phyloP scores from a whole-genome alignment of 2,888 invertebrate species.

The Drosophila mimica region DNA sequence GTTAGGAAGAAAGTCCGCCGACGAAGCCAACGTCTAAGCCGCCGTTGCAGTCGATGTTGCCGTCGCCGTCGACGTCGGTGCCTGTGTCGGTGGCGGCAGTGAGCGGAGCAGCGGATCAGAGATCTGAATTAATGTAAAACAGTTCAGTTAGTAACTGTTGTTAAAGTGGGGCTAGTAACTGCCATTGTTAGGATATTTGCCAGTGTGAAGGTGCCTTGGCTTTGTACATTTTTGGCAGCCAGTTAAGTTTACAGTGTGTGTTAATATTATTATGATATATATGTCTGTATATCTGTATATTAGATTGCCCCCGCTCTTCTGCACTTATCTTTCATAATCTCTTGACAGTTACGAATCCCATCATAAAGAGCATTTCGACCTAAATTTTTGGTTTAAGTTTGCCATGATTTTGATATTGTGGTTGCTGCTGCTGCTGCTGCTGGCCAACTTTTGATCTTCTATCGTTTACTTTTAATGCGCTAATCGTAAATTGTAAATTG shows the following conservation, averaged over 20 bases:
- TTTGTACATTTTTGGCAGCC: constrained; percentile 44
- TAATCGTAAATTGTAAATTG: constrained; percentile 72
- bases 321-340: neutral
- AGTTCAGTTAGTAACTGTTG: constrained; percentile 58
- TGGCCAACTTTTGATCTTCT: constrained; percentile 55
- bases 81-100: constrained; percentile 22
- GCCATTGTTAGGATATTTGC: constrained; percentile 44
- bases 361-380: constrained; percentile 66
- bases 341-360: constrained; percentile 18
- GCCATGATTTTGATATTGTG: constrained; percentile 57
- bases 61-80: constrained; percentile 29
- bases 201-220: constrained; percentile 3
- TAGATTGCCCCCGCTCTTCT: constrained; percentile 15
- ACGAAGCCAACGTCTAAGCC: constrained; percentile 36
- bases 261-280: constrained; percentile 39
- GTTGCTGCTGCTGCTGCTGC: constrained; percentile 48
- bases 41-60: constrained; percentile 29
- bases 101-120: constrained; percentile 28
- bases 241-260: neutral
- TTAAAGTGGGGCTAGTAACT: constrained; percentile 28
- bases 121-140: constrained; percentile 61
- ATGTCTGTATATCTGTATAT: constrained; percentile 1
- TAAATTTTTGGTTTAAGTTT: constrained; percentile 49
- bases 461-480: constrained; percentile 75
- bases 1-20: constrained; percentile 85